Conservation (phyloP, 2,888 invertebrate genomes). For the Rhagophthalmus giganteus region DNA sequence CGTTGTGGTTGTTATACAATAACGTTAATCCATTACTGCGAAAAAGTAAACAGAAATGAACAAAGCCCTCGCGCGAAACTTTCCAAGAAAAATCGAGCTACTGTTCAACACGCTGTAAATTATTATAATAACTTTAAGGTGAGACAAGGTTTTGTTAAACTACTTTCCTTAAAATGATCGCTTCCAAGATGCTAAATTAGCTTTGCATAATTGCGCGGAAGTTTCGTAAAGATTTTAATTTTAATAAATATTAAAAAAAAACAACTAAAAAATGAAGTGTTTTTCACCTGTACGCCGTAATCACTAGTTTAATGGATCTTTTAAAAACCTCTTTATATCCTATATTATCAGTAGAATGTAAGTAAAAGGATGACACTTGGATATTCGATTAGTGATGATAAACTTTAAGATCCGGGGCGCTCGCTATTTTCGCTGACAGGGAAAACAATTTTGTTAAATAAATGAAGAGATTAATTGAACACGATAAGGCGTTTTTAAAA, state of each 20-base stretch:
- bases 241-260: no score
- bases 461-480: conserved; percentile 36
- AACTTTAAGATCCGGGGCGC: conserved; percentile 20
- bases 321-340: conserved; percentile 28
- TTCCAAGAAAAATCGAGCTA: conserved; percentile 38
- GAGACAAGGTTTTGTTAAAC: conserved; percentile 31
- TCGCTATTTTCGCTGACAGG: conserved; percentile 18
- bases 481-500: conserved; percentile 31
- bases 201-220: no score
- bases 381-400: conserved; percentile 29
- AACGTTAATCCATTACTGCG: conserved; percentile 47
- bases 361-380: conserved; percentile 27
- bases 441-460: conserved; percentile 38
- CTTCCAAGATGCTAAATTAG: background rate
- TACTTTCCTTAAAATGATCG: conserved; percentile 16
- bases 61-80: conserved; percentile 41
- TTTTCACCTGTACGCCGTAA: conserved; percentile 18
- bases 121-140: conserved; percentile 41
- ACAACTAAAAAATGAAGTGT: no score
- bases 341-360: conserved; percentile 27
- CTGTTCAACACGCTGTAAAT: conserved; percentile 40
- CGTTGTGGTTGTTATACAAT: conserved; percentile 40
- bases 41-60: conserved; percentile 44
- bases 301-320: conserved; percentile 28
- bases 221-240: no score